Conservation (phyloP, 2,113 vertebrate genomes). For the Todiramphus saurophagus region DNA sequence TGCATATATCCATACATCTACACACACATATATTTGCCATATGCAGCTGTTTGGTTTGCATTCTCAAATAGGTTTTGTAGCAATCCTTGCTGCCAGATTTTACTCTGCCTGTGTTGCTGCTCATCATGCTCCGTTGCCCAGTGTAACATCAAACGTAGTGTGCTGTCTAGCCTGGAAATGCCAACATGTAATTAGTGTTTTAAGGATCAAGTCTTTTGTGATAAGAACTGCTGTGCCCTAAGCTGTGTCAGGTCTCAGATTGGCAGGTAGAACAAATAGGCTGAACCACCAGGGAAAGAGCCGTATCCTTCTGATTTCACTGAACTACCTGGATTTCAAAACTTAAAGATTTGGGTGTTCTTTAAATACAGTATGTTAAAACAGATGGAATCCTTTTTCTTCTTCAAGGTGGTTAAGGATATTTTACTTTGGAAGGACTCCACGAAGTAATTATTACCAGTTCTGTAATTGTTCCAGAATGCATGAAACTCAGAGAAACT, state of each 20-base stretch:
- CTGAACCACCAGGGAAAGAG: background rate
- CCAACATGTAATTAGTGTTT: background rate
- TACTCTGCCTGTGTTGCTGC: background rate
- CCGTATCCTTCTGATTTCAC: background rate
- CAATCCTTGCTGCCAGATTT: background rate
- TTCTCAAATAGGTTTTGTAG: background rate
- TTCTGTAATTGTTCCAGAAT: background rate
- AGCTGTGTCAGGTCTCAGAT: background rate
- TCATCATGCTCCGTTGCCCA: background rate
- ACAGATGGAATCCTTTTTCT: background rate
- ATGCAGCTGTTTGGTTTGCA: background rate
- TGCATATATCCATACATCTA: fast-evolving
- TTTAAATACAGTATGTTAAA: background rate
- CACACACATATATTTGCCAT: background rate
- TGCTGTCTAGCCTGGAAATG: background rate
- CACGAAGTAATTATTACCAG: background rate
- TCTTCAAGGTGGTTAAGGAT: background rate
- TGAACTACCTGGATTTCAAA: background rate
- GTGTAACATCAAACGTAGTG: background rate
- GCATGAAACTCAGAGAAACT: background rate
- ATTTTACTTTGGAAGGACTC: background rate
- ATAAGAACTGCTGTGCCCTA: background rate
- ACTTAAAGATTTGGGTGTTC: background rate
- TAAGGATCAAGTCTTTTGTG: background rate
- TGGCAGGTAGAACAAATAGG: background rate